A percentile compares a stretch with the other conserved stretches of the same genome.
phyloP scores from a whole-genome alignment of 2,888 invertebrate genomes.

The Orthosia gracilis region DNA sequence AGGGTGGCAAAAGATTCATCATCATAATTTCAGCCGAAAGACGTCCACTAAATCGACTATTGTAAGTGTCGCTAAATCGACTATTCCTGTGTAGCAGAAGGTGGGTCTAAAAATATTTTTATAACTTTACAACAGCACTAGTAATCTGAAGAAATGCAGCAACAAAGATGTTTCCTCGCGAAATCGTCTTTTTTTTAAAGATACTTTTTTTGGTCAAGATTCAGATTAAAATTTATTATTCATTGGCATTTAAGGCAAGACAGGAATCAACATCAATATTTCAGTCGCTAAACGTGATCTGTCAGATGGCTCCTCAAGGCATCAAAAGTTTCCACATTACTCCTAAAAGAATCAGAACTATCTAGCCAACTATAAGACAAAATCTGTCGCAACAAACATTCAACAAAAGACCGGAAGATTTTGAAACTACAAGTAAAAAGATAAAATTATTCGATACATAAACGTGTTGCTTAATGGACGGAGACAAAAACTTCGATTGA shows the following conservation, averaged over 20 bases:
- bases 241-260: background rate
- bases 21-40: too few species aligned
- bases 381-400: conserved; percentile 28
- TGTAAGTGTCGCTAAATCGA: too few species aligned
- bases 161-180: too few species aligned
- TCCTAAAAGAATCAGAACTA: background rate
- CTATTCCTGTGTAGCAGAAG: too few species aligned
- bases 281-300: background rate
- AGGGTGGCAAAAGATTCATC: too few species aligned
- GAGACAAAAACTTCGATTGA: conserved; percentile 52
- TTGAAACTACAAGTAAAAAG: conserved; percentile 57
- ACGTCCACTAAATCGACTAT: too few species aligned
- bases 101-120: too few species aligned
- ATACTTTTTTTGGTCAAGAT: background rate
- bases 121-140: too few species aligned
- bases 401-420: conserved; percentile 62
- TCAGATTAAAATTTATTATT: too few species aligned
- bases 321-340: conserved; percentile 20
- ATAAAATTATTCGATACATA: conserved; percentile 39
- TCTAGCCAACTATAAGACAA: background rate
- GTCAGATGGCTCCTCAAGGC: background rate
- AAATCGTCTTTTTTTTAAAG: background rate
- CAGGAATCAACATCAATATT: background rate
- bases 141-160: too few species aligned
- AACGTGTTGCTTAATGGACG: conserved; percentile 54